Percentiles rank a stretch among this genome's conserved stretches.
These are phyloP conservation scores for Horisme vitalbata DNA, from an alignment of 2,888 invertebrate species.

Conservation along the genomic window DNA sequence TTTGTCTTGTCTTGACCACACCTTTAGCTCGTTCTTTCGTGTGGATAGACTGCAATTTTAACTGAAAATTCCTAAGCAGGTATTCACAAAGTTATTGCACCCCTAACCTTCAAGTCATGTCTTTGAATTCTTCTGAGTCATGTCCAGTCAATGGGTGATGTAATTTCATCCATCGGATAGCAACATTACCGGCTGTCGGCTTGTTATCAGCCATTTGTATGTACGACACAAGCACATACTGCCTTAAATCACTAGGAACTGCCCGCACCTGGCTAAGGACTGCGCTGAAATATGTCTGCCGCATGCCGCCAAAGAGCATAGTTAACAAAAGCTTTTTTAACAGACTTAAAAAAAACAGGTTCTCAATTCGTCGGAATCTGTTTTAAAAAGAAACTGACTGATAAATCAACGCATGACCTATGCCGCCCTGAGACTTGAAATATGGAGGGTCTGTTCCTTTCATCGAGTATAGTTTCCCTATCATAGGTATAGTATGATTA, in stretches of 20 bases:
- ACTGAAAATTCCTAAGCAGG: too few relatives aligned
- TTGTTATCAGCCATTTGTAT: slow-evolving; percentile 68
- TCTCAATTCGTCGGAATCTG: neutral
- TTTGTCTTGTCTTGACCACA: too few relatives aligned
- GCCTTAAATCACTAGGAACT: slow-evolving; percentile 33
- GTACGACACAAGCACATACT: slow-evolving; percentile 56
- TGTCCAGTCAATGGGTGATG: slow-evolving; percentile 52
- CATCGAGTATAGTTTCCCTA: too few relatives aligned
- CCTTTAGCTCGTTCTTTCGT: too few relatives aligned
- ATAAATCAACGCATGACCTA: too few relatives aligned
- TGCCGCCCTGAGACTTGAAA: too few relatives aligned
- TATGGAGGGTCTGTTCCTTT: too few relatives aligned
- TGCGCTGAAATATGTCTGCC: slow-evolving; percentile 1
- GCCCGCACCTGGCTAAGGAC: slow-evolving; percentile 29
- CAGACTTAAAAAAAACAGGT: neutral
- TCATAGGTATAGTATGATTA: too few relatives aligned
- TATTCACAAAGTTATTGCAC: too few relatives aligned
- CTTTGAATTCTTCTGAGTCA: slow-evolving; percentile 34
- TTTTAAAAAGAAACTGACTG: too few relatives aligned
- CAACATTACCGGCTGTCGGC: slow-evolving; percentile 40
- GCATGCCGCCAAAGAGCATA: neutral
- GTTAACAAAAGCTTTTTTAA: neutral
- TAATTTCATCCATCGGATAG: slow-evolving; percentile 38
- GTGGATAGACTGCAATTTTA: too few relatives aligned
- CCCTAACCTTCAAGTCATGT: too few relatives aligned